Evolutionary conservation across 2,888 invertebrate species (phyloP), one percentile per base, ranked within the genome.

Genomic region (Noctua janthina): DNA sequence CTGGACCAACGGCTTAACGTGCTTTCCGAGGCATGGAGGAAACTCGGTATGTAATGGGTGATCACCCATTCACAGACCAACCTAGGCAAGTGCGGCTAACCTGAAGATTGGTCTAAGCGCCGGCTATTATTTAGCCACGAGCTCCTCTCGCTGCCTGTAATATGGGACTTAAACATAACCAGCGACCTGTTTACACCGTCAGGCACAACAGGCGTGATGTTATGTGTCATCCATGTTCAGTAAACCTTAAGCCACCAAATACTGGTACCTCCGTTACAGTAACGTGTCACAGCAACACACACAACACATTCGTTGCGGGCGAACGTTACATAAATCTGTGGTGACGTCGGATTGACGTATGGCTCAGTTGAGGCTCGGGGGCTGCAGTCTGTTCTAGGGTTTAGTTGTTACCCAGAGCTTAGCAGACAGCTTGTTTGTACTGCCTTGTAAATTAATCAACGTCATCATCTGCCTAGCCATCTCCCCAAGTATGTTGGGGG

Each of bases 261-360:
- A 39, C 17, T 13, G 8, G n/a, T 10, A 20, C 15, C 6, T 39
- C 11, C 51, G 69, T n/a, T 29, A 70, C 69, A 62, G 79, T 1
- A 64, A 35, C 78, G 23, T 17, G 79, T 72, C 72, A 56, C 72
- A 15, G 46, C 46, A 72, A 66, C 66, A 29, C n/a, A 46, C 56
- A 17, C 39, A 17, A 29, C 79, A 29, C 79, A 79, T 79, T 66
- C 73, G 73, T 79, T 79, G 78, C 66, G 66, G 39, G 0, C 54
- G n/a, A 1, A 20, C 72, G 78, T 79, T 29, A 67, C 73, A 79
- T 79, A 79, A 79, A 79, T 79, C 79, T 66, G 66, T 23, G 79
- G 79, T 64, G 78, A 78, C 79, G 2, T 43, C 6, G 17, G 62
- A 71, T 72, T 79, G 79, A 79, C 66, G 64, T 20, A n/a, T n/a